Conservation (phyloP, 2,797 vertebrate genomes). For the Liparis tanakae region DNA sequence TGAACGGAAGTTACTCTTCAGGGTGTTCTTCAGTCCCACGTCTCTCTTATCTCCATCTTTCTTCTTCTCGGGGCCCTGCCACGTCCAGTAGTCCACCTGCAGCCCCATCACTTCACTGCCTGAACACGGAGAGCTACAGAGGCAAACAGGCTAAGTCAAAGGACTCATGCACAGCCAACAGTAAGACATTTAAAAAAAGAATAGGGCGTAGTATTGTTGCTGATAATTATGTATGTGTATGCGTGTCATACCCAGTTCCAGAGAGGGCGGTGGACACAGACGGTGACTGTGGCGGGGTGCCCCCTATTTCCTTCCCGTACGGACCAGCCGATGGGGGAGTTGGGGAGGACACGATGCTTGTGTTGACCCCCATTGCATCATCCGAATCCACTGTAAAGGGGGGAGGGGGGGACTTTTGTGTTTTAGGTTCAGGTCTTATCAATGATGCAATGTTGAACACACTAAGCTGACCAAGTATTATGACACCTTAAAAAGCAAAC, state of each 20-base stretch:
- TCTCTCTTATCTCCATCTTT: conserved; percentile 85
- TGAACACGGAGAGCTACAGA: conserved; percentile 77
- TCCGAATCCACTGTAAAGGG: conserved; percentile 88
- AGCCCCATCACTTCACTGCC: conserved; percentile 86
- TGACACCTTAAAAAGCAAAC: not conserved
- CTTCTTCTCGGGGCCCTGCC: conserved; percentile 82
- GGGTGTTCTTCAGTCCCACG: conserved; percentile 84
- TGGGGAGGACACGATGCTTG: conserved; percentile 81
- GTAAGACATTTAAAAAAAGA: not conserved
- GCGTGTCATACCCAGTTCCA: conserved; percentile 81
- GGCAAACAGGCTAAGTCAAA: not conserved
- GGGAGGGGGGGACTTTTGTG: not conserved
- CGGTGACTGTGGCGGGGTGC: conserved; percentile 86
- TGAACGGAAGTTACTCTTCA: conserved; percentile 87
- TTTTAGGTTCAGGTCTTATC: not conserved
- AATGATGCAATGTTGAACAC: not conserved
- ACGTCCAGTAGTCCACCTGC: conserved; percentile 88
- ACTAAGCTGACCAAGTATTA: not conserved
- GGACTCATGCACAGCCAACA: not conserved
- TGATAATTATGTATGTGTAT: not conserved
- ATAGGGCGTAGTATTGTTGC: not conserved
- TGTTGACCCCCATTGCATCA: conserved; percentile 85
- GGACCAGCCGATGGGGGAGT: conserved; percentile 75
- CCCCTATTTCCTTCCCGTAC: conserved; percentile 83
- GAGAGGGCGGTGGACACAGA: conserved; percentile 83